phyloP scores from a whole-genome alignment of 2,888 invertebrate species.

The Gymnocheta viridis region DNA sequence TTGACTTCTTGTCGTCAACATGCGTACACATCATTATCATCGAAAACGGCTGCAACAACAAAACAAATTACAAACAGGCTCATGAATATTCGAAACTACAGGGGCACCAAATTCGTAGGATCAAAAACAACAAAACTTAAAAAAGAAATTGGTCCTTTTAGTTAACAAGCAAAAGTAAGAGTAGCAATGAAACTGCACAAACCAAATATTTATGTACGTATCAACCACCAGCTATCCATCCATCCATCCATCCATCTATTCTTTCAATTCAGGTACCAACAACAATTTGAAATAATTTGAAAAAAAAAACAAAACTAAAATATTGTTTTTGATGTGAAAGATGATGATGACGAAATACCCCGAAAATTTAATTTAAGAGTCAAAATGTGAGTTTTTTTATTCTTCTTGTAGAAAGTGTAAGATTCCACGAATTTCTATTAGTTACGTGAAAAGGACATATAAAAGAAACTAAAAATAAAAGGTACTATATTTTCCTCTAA shows the following conservation, averaged over 20 bases:
- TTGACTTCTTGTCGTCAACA: conserved; percentile 79
- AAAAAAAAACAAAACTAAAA: conserved; percentile 8
- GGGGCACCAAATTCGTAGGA: background rate
- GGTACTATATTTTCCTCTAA: conserved; percentile 17
- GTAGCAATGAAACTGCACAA: conserved; percentile 18
- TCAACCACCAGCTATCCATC: conserved; percentile 25
- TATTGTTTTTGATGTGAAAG: conserved; percentile 25
- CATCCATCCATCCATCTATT: conserved; percentile 15
- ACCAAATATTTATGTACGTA: background rate
- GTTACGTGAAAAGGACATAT: conserved; percentile 44
- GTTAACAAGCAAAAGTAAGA: conserved; percentile 26
- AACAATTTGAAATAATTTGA: conserved; percentile 1
- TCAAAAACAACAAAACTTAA: conserved; percentile 19
- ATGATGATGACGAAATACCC: conserved; percentile 68
- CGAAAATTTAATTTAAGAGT: conserved; percentile 68
- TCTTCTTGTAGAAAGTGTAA: conserved; percentile 48
- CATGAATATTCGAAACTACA: background rate
- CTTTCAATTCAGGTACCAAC: conserved; percentile 64
- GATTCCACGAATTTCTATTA: conserved; percentile 65
- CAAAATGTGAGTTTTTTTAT: conserved; percentile 52
- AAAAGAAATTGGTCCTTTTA: conserved; percentile 31
- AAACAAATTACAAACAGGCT: conserved; percentile 41
- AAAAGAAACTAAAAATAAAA: conserved; percentile 48
- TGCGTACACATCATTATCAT: conserved; percentile 65
- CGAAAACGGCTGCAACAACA: conserved; percentile 26